Evolutionary conservation across 2,797 vertebrate species (phyloP), one percentile per base, ranked within the genome.

Genomic region (Muscicapa striata): DNA sequence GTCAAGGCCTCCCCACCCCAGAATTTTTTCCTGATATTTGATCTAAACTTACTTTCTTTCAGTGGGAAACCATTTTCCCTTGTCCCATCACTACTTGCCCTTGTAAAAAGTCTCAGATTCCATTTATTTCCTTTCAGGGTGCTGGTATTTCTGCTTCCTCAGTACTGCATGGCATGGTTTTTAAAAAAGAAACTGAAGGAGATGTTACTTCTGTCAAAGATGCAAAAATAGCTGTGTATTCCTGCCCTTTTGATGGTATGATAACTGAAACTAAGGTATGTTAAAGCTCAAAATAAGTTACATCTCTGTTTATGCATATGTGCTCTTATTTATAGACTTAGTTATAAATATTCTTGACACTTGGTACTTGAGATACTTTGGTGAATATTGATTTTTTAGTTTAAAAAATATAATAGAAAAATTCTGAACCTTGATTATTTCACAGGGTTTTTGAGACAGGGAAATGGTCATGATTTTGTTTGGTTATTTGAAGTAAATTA

Each of bases 111-210:
- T 41, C 15, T 43, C 29, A 27, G 10, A 16, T 90, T 70, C 34
- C 14, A 8, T 90, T 69, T 81, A 55, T 93, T 90, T 55, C 87
- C 75, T 91, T 87, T 93, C 91, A 99, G 99, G 99, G 99, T 68
- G 98, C 98, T 96, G 99, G 99, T 13, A 96, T 99, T 94, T 97
- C 97, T 3, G 96, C 99, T 5, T 99, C 99, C n/a, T 98, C 99
- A 19, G 97, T 99, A 96, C 98, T 99, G 26, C 99, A 99, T 68
- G 99, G 99, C 34, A 99, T 99, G 99, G 99, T 99, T 94, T 99
- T 99, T 97, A 99, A 99, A 97, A 99, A 99, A 92, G 99, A 99
- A 97, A 98, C 98, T 1, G 99, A 99, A 97, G 99, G 99, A 87
- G 99, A 99, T 87, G 3, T 99, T 91, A 99, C 98, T 69, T 99